These are phyloP conservation scores for Phrynocephalus versicolor DNA, from an alignment of 2,113 vertebrate species.

Conservation along the genomic window DNA sequence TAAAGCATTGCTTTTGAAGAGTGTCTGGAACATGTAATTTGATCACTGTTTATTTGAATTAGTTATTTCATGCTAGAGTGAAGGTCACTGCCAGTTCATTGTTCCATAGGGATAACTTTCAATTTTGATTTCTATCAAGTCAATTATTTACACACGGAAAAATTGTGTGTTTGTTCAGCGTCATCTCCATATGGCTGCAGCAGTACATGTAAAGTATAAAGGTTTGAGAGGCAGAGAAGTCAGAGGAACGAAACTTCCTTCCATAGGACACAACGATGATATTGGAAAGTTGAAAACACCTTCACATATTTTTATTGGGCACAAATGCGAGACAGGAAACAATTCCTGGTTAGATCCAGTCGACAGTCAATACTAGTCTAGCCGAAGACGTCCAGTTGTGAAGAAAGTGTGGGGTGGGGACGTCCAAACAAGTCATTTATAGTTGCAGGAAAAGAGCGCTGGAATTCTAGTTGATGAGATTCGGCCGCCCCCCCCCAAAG, in stretches of 20 bases:
- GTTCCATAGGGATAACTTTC: conserved; percentile 25
- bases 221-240: background rate
- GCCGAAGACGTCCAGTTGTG: too few relatives aligned
- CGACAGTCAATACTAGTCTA: too few relatives aligned
- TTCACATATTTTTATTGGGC: background rate
- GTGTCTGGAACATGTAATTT: background rate
- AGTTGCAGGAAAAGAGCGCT: background rate
- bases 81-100: conserved; percentile 28
- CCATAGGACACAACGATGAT: background rate
- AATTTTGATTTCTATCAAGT: background rate
- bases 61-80: conserved; percentile 3
- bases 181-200: background rate
- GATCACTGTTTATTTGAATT: conserved; percentile 14
- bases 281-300: background rate
- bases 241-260: background rate
- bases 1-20: background rate
- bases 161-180: too few relatives aligned
- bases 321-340: background rate
- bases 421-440: conserved; percentile 14
- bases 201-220: background rate
- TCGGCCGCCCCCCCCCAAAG: too few relatives aligned
- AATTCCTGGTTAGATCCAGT: too few relatives aligned
- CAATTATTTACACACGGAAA: background rate
- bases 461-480: background rate
- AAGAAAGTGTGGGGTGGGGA: background rate